A percentile compares a stretch with the other conserved stretches of the same genome.
Conservation (phyloP, 2,797 vertebrate species). For the Parotocinclus haroldoi region DNA sequence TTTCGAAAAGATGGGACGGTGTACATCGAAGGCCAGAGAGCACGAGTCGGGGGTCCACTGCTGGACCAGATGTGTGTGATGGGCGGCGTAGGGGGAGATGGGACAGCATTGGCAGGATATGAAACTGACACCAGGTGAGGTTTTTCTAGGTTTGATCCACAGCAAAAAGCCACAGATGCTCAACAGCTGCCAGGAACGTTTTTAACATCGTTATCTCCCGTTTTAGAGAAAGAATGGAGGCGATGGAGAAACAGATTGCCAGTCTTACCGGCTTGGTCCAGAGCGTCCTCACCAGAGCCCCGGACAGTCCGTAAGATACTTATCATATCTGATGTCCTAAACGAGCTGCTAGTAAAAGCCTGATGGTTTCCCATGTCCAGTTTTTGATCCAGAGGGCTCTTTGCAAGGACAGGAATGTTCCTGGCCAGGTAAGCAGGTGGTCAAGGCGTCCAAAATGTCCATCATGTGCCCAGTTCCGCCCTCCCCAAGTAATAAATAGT, state of each 20-base stretch:
- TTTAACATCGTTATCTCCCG: neutral
- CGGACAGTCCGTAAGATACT: slow-evolving; percentile 78
- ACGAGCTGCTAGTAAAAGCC: neutral
- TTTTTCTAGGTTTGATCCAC: no score
- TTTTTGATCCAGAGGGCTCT: no score
- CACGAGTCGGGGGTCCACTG: slow-evolving; percentile 58
- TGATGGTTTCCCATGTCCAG: no score
- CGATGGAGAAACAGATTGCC: slow-evolving; percentile 98
- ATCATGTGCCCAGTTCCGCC: no score
- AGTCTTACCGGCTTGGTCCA: slow-evolving; percentile 94
- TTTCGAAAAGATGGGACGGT: slow-evolving; percentile 88
- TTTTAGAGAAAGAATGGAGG: slow-evolving; percentile 92
- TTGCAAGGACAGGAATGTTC: no score
- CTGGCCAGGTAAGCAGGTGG: no score
- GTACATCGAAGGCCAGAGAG: slow-evolving; percentile 84
- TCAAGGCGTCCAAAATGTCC: no score
- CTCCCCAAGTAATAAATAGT: no score
- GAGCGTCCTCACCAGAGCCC: slow-evolving; percentile 87
- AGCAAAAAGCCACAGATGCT: no score
- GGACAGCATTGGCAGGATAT: slow-evolving; percentile 64
- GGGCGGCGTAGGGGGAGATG: slow-evolving; percentile 64
- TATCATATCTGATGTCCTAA: neutral
- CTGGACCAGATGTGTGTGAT: slow-evolving; percentile 85
- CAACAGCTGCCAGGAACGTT: no score
- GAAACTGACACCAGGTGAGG: slow-evolving; percentile 89